Base-by-base conservation (phyloP, 2,888 invertebrate species). In the Agrotis puta region DNA sequence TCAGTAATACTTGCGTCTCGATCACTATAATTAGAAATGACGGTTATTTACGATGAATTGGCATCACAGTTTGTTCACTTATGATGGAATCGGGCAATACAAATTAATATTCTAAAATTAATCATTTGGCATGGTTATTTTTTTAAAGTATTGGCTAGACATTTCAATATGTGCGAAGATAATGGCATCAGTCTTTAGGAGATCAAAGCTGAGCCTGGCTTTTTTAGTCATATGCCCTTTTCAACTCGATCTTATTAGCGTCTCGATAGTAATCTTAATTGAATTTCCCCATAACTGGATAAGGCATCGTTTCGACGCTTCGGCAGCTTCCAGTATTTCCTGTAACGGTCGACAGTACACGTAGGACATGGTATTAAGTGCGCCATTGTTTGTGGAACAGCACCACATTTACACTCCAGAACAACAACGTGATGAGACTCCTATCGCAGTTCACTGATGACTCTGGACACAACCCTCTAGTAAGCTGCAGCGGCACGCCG, bases 1-100 rank as follows among this genome's bases (percentile, higher is more conserved):
- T 62, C 67, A 47, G 50, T 22, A 59, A 66, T 66, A 64, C 59
- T 64, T 43, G 53, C 59, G 63, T 48, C 63, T 76, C 47, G 47
- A 61, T 68, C 54, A 75, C 54, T 80, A 75, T 77, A 58, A 75
- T 80, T 77, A 77, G 77, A 80, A 74, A 75, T 77, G 80, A 80
- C 81, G 62, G 76, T 80, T 77, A 80, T 80, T 79, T 63, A 80
- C 58, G 53, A 61, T 65, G 74, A 80, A 77, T 68, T 59, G 75
- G 48, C 67, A 53, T 74, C 62, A 9, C 20, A 57, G 18, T 65
- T 61, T 24, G 54, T 61, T 27, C 47, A 47, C 24, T 14, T 45
- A 48, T 43, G 47, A 65, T 53, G 43, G 24, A 66, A 74, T 45
- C 43, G 43, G 39, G 13, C 39, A 9, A 58, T 53, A 62, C 61